Conservation (phyloP, 1,140 invertebrate genomes). For the Arctopsyche grandis region DNA sequence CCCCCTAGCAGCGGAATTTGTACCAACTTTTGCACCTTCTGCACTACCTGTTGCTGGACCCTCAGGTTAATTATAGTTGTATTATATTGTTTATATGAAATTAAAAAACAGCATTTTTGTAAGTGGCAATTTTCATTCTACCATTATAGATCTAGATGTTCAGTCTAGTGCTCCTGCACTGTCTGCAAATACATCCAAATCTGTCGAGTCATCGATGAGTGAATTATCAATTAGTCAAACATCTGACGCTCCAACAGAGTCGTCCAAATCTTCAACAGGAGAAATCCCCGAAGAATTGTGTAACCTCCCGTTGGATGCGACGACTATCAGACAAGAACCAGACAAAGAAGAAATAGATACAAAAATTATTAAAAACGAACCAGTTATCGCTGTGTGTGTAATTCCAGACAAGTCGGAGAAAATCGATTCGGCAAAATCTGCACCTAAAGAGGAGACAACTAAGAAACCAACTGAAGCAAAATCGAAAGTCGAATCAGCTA, state of each 20-base stretch:
- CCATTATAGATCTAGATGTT: conserved; percentile 1
- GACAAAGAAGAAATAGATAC: background rate
- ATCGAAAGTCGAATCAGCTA: background rate
- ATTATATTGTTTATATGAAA: background rate
- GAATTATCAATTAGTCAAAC: conserved; percentile 40
- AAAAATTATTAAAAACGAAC: background rate
- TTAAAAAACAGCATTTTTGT: background rate
- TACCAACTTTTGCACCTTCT: conserved; percentile 65
- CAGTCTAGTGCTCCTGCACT: conserved; percentile 6
- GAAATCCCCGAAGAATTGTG: conserved; percentile 31
- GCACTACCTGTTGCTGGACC: conserved; percentile 22
- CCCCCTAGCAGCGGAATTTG: conserved; percentile 81
- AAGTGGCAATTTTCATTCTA: background rate
- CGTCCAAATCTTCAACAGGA: conserved; percentile 31
- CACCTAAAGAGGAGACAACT: conserved; percentile 7
- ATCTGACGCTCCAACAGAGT: conserved; percentile 30
- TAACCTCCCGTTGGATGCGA: conserved; percentile 21
- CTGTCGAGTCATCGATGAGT: conserved; percentile 31
- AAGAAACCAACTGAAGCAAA: background rate
- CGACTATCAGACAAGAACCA: conserved; percentile 6
- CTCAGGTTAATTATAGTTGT: conserved; percentile 34
- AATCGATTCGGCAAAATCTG: background rate
- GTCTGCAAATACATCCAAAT: conserved; percentile 11
- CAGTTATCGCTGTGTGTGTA: background rate
- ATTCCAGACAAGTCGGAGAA: background rate